Base-by-base conservation (phyloP, 2,888 invertebrate genomes). In the Suillia variegata region DNA sequence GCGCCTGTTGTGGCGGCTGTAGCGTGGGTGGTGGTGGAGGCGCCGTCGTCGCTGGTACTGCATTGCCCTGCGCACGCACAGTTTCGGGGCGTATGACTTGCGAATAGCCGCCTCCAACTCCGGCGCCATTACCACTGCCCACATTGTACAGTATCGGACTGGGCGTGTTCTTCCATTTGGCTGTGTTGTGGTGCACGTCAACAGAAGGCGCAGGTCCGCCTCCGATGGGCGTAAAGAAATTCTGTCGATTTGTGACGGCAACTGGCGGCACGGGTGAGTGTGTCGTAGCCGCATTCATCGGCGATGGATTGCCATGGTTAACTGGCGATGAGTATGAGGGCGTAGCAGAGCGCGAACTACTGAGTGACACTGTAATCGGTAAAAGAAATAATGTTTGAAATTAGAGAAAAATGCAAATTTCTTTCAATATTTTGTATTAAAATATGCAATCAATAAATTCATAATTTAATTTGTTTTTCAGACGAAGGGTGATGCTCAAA, bases 281-380 rank as follows among this genome's bases (percentile, higher is more conserved):
- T 57, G 75, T 74, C 31, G 5, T 5, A 45, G 62, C 67, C 54
- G 73, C 71, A 70, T 87, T 87, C 69, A 88, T 84, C 20, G 89
- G 87, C 3, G 89, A 89, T 53, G 88, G 87, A 21, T 86, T 87
- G 33, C 87, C 86, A 70, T 88, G 88, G 61, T 88, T 88, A 59
- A 87, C 89, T 58, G 90, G 89, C 53, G 90, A 88, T 45, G 93
- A 92, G 78, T 93, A 94, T 34, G 94, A 93, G 51, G 96, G 96
- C 53, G 96, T 95, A 55, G 93, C 94, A 42, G 96, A 95, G 62
- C 96, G 88, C 15, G 96, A 96, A 80, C 94, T 95, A 70, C 96
- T 94, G 71, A 97, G 85, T 13, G 96, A 96, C 70, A 96, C 96
- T 92, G 82, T 2, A 82, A 66, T 67, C 64, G 51, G n/a, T 53